Evolutionary conservation across 1,140 invertebrate genomes (phyloP), one percentile per base, ranked within the genome.

Genomic region (Orius insidiosus): DNA sequence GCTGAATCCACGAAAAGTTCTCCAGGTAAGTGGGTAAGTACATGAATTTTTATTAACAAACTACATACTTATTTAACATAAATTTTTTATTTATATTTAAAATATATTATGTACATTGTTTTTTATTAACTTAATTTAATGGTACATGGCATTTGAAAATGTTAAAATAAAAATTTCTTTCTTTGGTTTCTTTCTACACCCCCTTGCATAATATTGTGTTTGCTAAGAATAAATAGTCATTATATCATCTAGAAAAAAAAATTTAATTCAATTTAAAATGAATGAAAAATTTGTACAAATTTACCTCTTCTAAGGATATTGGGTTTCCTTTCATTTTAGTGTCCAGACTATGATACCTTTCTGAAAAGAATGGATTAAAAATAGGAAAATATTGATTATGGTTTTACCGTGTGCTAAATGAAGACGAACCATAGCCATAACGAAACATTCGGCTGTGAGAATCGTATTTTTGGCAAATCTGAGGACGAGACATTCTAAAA

Each of bases 291-390:
- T n/a, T n/a, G n/a, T n/a, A n/a, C n/a, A n/a, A 45, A 24, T 45
- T 78, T 61, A 79, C 76, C 67, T 81, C 78, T 68, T 81, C 78
- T 52, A 80, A 60, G 6, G 76, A 77, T 32, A 80, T 60, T 45
- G 76, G 76, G 60, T 79, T 80, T 32, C 72, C 70, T 59, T 79
- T 80, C 63, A 76, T 69, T 66, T 80, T 80, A 19, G 72, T 71
- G 58, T 80, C 77, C 24, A 81, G 66, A 54, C 70, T 76, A 53
- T 75, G 73, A 59, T 74, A 78, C 48, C 78, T 56, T 54, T 81
- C 77, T 80, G 64, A 15, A 63, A 70, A 43, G 49, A 13, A 46
- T 40, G 24, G n/a, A n/a, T n/a, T 24, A 7, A 24, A 7, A 4
- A 4, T 3, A 24, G 24, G 24, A 24, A 24, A 24, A 24, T 4